Evolutionary conservation across 1,140 invertebrate species (phyloP).

Genomic region (Polyergus mexicanus): DNA sequence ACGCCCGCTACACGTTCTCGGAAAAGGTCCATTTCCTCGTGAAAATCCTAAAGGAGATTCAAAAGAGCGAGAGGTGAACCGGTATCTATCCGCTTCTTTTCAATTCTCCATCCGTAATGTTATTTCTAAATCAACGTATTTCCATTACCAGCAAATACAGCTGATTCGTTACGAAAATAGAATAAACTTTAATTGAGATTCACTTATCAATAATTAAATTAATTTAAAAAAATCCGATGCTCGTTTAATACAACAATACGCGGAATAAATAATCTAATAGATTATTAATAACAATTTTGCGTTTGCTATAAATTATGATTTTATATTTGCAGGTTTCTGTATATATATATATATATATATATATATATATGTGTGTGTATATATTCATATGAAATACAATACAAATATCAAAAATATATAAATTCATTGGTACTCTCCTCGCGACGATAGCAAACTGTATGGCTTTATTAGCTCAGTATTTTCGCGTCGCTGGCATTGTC

Average conservation of each 20-base stretch:
- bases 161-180: background rate
- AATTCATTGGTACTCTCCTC: background rate
- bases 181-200: too few species aligned
- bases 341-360: background rate
- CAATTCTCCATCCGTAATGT: background rate
- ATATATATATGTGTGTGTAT: background rate
- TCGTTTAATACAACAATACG: too few species aligned
- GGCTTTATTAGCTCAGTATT: slow-evolving; percentile 38
- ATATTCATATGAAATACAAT: background rate
- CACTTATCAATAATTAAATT: too few species aligned
- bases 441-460: background rate
- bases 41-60: slow-evolving; percentile 40
- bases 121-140: background rate
- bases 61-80: slow-evolving; percentile 42
- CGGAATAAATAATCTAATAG: too few species aligned
- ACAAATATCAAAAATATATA: background rate
- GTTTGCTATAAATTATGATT: too few species aligned
- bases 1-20: slow-evolving; percentile 43
- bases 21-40: slow-evolving; percentile 50
- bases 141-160: background rate
- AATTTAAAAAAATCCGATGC: too few species aligned
- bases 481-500: background rate
- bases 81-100: slow-evolving; percentile 29
- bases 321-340: too few species aligned
- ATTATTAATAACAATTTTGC: too few species aligned